phyloP scores from a whole-genome alignment of 2,113 vertebrate species.

The Tetrao urogallus region DNA sequence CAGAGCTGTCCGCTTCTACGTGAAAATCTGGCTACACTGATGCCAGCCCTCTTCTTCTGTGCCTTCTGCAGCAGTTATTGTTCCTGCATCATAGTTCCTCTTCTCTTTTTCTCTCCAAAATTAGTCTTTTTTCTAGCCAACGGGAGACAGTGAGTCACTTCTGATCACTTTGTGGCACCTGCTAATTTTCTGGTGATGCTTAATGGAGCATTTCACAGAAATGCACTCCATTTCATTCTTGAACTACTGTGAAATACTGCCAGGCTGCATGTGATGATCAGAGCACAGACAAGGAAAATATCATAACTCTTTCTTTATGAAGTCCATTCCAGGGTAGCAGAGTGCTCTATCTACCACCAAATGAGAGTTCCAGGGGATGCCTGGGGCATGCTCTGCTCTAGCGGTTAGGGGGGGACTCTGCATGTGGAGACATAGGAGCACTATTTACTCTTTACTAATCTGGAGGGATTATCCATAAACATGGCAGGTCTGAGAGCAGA shows the following conservation, averaged over 20 bases:
- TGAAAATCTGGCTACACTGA: neutral
- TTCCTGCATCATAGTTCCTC: neutral
- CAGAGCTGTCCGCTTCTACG: neutral
- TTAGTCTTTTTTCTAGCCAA: neutral
- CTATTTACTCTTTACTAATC: neutral
- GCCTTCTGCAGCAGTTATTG: neutral
- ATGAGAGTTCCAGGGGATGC: neutral
- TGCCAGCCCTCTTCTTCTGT: neutral
- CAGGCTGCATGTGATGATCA: neutral
- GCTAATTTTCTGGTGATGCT: constrained; percentile 37
- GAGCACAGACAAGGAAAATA: neutral
- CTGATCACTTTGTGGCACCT: neutral
- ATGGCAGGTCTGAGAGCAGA: neutral
- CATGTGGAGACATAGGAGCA: neutral
- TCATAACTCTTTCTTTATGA: neutral
- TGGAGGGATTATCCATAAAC: neutral
- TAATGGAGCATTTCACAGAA: constrained; percentile 31
- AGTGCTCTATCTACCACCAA: neutral
- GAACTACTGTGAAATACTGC: neutral
- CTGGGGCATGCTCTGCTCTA: neutral
- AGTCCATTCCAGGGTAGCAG: neutral
- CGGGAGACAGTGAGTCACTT: neutral
- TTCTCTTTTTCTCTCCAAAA: neutral
- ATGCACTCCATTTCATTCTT: constrained; percentile 18
- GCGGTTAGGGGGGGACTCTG: neutral